Base-by-base conservation (phyloP, 2,797 vertebrate genomes). In the Acestrorhynchus altus region DNA sequence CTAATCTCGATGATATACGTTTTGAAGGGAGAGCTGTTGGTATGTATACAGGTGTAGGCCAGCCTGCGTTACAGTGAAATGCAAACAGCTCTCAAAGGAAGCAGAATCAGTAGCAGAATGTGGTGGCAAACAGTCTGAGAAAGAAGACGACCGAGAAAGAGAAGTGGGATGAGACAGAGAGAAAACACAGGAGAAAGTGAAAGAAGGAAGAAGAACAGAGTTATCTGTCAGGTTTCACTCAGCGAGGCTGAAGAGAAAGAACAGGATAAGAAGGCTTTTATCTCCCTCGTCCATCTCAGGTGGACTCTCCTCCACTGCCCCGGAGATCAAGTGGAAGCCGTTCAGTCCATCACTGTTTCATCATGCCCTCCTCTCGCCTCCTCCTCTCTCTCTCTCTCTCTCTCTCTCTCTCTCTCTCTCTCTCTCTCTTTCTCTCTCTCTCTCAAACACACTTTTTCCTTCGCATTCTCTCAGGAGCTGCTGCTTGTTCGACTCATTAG, bases 291-390 rank as follows among this genome's bases (percentile, higher is more conserved):
- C 46, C 12, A 46, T 67, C 57, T 77, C 56, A 11, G 79, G 61
- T 77, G 56, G 73, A 65, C 44, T 77, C 40, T 59, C 22, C 46
- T 59, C 26, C 6, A 0, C 47, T 35, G 39, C 52, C 54, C 63
- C 31, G 72, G 46, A 52, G 74, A 77, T 81, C 79, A 77, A 81
- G 61, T 81, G 71, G 51, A 72, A 59, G 49, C 69, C 10, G 28
- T 72, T 52, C 31, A 42, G 68, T 78, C 26, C 31, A 16, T 46
- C 64, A 70, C 64, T 42, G 51, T 63, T 54, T 78, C 49, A 73
- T 56, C 40, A 28, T 61, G 12, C 42, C 35, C 18, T 47, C 10
- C 39, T 46, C 47, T 31, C n/a, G n/a, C n/a, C 57, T 42, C 22
- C 49, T 12, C 18, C 18, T 74, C 24, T 44, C 44, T 74, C 24